A percentile compares a stretch with the other conserved stretches of the same genome.
phyloP scores from a whole-genome alignment of 1,140 invertebrate genomes.

The Ladona fulva region DNA sequence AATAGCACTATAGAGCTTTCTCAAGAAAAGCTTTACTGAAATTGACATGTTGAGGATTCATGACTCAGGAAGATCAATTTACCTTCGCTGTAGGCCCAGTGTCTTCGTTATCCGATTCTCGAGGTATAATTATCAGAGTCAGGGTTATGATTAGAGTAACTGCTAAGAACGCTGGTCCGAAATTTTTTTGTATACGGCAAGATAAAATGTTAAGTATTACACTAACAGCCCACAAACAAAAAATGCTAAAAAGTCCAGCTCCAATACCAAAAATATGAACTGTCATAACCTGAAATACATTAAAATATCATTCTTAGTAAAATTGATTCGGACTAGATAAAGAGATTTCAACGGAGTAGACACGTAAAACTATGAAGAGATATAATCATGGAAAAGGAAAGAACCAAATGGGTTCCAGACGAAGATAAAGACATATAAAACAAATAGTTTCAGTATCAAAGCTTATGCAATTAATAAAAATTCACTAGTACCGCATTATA shows the following conservation, averaged over 20 bases:
- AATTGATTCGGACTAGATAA: not conserved
- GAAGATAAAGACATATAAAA: too few relatives aligned
- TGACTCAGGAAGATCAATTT: not conserved
- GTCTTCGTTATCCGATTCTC: not conserved
- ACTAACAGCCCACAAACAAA: not conserved
- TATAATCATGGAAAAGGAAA: too few relatives aligned
- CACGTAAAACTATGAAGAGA: too few relatives aligned
- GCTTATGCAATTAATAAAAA: too few relatives aligned
- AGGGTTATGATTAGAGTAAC: not conserved
- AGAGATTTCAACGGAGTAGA: too few relatives aligned
- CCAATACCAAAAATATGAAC: not conserved
- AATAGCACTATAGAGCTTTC: too few relatives aligned
- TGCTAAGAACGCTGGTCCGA: not conserved
- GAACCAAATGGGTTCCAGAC: too few relatives aligned
- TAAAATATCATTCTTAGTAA: not conserved
- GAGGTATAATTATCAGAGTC: not conserved
- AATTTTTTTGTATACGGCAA: not conserved
- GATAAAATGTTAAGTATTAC: not conserved
- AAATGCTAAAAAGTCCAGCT: not conserved
- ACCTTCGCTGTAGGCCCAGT: not conserved
- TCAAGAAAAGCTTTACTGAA: too few relatives aligned
- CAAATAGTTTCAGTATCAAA: too few relatives aligned
- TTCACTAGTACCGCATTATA: too few relatives aligned
- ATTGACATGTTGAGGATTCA: too few relatives aligned
- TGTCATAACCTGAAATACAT: not conserved